Base-by-base conservation (phyloP, 2,797 vertebrate species). In the Micromesistius poutassou region DNA sequence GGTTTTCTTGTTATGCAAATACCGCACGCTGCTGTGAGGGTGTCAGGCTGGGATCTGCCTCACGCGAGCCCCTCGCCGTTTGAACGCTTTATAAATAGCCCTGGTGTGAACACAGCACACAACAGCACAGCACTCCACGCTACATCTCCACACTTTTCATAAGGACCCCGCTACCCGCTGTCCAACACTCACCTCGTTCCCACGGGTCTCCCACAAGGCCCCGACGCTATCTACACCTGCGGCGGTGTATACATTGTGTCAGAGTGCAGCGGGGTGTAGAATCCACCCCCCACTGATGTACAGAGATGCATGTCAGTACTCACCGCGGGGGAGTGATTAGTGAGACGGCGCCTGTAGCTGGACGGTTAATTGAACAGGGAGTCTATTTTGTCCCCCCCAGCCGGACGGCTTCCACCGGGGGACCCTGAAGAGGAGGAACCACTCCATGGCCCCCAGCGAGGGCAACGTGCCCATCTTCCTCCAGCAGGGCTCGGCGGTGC, bases 351-450 rank as follows among this genome's bases (percentile, higher is more conserved):
- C 42, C 42, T 4, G 50, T 7, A 55, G 50, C n/a, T 6, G 50
- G 6, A n/a, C 19, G 19, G 55, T 62, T 62, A 62, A 62, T 5
- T n/a, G 22, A 62, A 55, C 46, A 22, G 46, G 46, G 19, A 22
- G 3, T 13, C 3, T 42, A 13, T 42, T 42, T 13, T 42, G 19
- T 22, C 33, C 3, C 19, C 38, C 79, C 14, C 75, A 89, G 84
- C 75, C 76, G 77, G 94, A 97, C 80, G 92, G 92, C 88, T 94
- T 85, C 75, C 90, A 86, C 38, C 93, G 89, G 68, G 87, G 83
- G 77, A 84, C 90, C 76, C 87, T 96, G 87, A 97, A 96, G 94
- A 96, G 89, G 89, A 92, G 96, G 86, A 91, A 94, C 62, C 95
- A 95, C 86, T 96, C 96, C 13, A 71, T 91, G 84, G 84, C 92